Conservation (phyloP, 2,797 vertebrate genomes). For the Chloroceryle amazona region DNA sequence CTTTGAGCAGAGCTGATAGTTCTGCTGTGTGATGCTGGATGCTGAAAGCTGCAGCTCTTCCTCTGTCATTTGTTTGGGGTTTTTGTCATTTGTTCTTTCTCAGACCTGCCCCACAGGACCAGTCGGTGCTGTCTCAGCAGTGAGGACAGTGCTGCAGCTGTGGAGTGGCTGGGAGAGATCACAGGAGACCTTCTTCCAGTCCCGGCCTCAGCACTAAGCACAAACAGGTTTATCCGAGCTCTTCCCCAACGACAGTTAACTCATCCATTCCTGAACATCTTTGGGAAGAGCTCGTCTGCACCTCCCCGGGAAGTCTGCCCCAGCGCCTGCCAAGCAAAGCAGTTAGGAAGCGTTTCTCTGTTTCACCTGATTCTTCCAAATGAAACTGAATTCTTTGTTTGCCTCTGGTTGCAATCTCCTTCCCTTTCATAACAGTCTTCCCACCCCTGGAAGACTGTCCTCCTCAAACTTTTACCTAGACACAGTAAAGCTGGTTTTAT, state of each 20-base stretch:
- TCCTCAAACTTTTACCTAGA: background rate
- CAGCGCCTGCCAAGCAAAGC: background rate
- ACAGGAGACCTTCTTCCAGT: background rate
- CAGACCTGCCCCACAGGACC: background rate
- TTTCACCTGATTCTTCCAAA: background rate
- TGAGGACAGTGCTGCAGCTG: background rate
- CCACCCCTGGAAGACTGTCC: background rate
- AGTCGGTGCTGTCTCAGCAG: fast-evolving
- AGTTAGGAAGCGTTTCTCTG: background rate
- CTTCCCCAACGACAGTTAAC: background rate
- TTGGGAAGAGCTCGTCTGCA: fast-evolving
- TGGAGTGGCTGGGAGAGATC: background rate
- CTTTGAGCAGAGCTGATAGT: background rate
- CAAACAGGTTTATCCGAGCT: background rate
- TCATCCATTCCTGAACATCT: background rate
- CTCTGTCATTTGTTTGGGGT: background rate
- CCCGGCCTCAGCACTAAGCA: background rate
- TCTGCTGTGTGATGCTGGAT: background rate
- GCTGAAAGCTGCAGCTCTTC: background rate
- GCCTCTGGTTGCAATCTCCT: background rate
- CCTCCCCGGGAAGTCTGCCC: background rate
- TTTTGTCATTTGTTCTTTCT: background rate
- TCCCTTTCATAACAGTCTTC: background rate
- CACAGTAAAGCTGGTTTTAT: background rate
- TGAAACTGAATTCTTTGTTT: background rate